A percentile compares a stretch with the other conserved stretches of the same genome.
Evolutionary conservation across 2,113 vertebrate genomes (phyloP).

Genomic region (Caloenas nicobarica): DNA sequence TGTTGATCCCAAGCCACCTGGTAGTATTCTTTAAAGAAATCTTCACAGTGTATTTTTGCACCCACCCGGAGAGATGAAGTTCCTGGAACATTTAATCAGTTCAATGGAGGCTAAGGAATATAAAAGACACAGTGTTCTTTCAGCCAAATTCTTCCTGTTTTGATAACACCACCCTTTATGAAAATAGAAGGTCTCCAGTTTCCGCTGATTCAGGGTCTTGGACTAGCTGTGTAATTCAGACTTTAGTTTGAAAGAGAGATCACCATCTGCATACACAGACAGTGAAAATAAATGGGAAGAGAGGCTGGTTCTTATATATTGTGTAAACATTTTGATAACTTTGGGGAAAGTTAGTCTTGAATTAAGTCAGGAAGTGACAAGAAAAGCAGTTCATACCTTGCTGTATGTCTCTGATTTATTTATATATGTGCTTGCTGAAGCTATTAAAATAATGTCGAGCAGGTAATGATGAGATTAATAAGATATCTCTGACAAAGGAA

Average conservation of each 20-base stretch:
- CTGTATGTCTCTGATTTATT: neutral
- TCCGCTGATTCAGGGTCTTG: neutral
- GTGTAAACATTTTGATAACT: constrained; percentile 7
- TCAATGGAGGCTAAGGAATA: neutral
- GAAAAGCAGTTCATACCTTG: neutral
- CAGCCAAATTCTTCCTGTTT: constrained; percentile 35
- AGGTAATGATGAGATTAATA: neutral
- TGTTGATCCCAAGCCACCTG: neutral
- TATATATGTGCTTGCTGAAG: neutral
- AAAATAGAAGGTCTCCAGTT: constrained; percentile 13
- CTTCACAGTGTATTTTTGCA: constrained; percentile 17
- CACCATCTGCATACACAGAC: neutral
- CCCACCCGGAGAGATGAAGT: neutral
- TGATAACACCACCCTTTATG: neutral
- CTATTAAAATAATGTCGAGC: constrained; percentile 13
- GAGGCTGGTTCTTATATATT: neutral
- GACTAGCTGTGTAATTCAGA: neutral
- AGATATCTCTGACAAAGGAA: neutral
- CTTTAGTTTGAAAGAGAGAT: neutral
- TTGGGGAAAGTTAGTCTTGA: neutral
- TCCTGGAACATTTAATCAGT: constrained; percentile 1
- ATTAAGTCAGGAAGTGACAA: neutral
- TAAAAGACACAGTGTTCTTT: constrained; percentile 31
- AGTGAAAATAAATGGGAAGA: neutral
- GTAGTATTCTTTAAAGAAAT: neutral